Evolutionary conservation across 2,888 invertebrate genomes (phyloP).

Genomic region (Elegia similella): DNA sequence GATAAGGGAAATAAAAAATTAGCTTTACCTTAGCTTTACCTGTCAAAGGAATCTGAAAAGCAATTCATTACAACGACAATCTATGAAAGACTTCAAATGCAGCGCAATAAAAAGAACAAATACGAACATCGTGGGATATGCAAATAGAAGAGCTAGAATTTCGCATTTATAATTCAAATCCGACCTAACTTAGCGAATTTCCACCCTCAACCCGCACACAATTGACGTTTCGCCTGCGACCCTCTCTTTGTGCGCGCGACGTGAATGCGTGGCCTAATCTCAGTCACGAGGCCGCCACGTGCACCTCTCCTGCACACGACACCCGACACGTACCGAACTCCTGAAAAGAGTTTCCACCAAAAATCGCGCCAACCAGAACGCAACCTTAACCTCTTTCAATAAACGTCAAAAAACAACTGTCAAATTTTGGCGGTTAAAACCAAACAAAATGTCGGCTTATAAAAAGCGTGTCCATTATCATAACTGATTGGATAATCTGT

Average conservation of each 20-base stretch:
- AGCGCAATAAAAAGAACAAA: conserved; percentile 11
- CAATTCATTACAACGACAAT: not conserved
- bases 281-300: conserved; percentile 73
- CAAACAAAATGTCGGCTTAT: conserved; percentile 35
- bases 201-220: conserved; percentile 70
- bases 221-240: conserved; percentile 70
- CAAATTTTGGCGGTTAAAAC: conserved; percentile 48
- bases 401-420: conserved; percentile 45
- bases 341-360: conserved; percentile 40
- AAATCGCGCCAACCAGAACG: conserved; percentile 29
- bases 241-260: conserved; percentile 69
- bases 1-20: not conserved
- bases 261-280: conserved; percentile 75
- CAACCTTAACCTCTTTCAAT: conserved; percentile 37
- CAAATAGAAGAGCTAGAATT: conserved; percentile 69
- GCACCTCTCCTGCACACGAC: conserved; percentile 69
- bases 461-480: conserved; percentile 80
- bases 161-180: conserved; percentile 78
- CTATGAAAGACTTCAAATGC: conserved; percentile 1
- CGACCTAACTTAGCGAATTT: conserved; percentile 74
- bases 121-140: conserved; percentile 68
- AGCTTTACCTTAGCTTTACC: not conserved
- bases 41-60: not conserved
- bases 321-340: conserved; percentile 50
- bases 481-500: conserved; percentile 82